phyloP scores from a whole-genome alignment of 2,797 vertebrate species.

The Tapirus indicus region DNA sequence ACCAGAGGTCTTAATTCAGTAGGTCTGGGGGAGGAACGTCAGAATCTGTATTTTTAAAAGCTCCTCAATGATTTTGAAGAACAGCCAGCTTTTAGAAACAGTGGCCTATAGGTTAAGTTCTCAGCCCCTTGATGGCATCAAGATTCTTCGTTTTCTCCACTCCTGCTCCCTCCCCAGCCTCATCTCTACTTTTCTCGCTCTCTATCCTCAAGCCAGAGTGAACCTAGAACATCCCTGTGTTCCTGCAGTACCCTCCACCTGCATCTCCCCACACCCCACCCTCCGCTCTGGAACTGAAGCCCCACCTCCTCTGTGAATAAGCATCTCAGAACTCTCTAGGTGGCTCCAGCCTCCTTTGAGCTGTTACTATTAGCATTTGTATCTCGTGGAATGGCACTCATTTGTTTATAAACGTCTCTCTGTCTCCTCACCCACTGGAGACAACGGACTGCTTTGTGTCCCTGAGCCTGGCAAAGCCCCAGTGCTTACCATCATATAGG shows the following conservation, averaged over 20 bases:
- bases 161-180: not conserved
- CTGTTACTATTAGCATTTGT: not conserved
- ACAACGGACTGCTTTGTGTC: not conserved
- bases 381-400: not conserved
- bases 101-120: not conserved
- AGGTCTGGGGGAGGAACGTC: not conserved
- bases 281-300: not conserved
- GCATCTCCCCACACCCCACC: not conserved
- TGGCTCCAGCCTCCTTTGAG: not conserved
- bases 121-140: not conserved
- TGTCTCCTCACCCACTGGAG: not conserved
- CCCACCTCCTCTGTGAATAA: not conserved
- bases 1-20: not conserved
- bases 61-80: slow-evolving; percentile 14
- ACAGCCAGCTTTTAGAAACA: not conserved
- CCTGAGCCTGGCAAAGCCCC: not conserved
- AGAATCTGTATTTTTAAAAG: slow-evolving; percentile 15
- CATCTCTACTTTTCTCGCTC: not conserved
- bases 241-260: no score
- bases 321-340: not conserved
- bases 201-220: not conserved
- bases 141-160: not conserved
- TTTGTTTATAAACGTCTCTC: not conserved
- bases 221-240: not conserved
- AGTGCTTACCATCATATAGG: not conserved